Conservation (phyloP, 2,797 vertebrate species). For the Phrynocephalus forsythii region DNA sequence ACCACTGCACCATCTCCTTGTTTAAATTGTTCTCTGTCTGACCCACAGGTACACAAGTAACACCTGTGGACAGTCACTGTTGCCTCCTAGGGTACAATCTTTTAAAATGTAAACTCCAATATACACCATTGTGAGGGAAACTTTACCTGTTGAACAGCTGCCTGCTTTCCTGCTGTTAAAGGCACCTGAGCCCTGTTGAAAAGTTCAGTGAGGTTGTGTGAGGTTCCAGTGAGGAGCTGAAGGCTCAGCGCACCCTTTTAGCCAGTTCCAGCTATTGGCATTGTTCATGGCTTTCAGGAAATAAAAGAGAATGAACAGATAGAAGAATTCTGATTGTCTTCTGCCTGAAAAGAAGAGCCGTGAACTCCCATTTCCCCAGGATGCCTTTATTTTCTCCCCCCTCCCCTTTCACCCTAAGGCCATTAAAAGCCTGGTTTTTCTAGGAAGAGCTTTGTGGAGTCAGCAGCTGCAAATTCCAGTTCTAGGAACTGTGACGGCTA, state of each 20-base stretch:
- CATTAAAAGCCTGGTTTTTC: slow-evolving; percentile 59
- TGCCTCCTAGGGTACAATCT: neutral
- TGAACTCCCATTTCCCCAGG: neutral
- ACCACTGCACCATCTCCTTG: slow-evolving; percentile 4
- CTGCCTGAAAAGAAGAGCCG: neutral
- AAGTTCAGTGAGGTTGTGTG: neutral
- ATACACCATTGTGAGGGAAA: neutral
- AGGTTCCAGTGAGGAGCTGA: neutral
- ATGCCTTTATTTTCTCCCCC: neutral
- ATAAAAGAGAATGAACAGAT: neutral
- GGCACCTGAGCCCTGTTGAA: neutral
- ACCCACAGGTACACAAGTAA: neutral
- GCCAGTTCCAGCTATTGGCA: neutral
- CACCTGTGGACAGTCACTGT: neutral
- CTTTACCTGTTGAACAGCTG: neutral
- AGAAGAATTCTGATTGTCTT: neutral
- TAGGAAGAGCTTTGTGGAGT: slow-evolving; percentile 71
- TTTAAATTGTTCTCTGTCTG: accelerated
- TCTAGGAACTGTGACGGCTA: slow-evolving; percentile 69
- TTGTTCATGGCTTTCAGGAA: accelerated
- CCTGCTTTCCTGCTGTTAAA: neutral
- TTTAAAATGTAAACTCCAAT: neutral
- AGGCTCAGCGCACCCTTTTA: neutral
- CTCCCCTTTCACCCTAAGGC: neutral
- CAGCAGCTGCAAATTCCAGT: slow-evolving; percentile 64